These are phyloP conservation scores for Coendou prehensilis DNA, from an alignment of 2,797 vertebrate genomes.

Conservation along the genomic window DNA sequence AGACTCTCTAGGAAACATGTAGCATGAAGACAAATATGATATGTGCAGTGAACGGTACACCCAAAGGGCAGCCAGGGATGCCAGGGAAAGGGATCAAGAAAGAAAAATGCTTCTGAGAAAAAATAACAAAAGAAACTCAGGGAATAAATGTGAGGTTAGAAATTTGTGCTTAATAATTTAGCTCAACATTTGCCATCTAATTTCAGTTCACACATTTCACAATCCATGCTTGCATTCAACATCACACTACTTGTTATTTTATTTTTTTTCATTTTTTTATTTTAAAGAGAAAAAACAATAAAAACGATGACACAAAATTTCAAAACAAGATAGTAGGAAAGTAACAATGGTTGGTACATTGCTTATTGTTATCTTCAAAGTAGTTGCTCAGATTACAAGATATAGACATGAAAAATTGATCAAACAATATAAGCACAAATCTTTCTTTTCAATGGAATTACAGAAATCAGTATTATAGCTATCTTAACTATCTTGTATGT, in stretches of 20 bases:
- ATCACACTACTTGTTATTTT: neutral
- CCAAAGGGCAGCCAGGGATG: conserved; percentile 13
- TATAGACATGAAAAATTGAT: no score
- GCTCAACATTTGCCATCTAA: neutral
- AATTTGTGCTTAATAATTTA: neutral
- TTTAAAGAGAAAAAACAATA: no score
- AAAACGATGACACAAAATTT: no score
- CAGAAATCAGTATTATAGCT: no score
- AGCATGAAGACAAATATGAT: conserved; percentile 35
- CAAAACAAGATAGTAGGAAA: no score
- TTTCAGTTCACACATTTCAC: neutral
- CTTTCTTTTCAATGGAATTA: no score
- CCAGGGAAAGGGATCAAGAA: neutral
- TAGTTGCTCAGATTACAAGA: no score
- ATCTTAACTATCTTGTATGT: no score
- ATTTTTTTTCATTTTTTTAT: no score
- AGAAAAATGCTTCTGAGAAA: conserved; percentile 8
- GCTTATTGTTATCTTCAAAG: no score
- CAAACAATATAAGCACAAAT: no score
- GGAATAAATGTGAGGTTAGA: conserved; percentile 50
- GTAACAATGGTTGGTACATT: no score
- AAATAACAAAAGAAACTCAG: conserved; percentile 56
- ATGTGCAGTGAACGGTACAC: neutral
- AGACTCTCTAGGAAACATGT: conserved; percentile 4
- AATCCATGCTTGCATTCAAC: neutral